Base-by-base conservation (phyloP, 2,888 invertebrate genomes). In the Stenolophus ochropezus region DNA sequence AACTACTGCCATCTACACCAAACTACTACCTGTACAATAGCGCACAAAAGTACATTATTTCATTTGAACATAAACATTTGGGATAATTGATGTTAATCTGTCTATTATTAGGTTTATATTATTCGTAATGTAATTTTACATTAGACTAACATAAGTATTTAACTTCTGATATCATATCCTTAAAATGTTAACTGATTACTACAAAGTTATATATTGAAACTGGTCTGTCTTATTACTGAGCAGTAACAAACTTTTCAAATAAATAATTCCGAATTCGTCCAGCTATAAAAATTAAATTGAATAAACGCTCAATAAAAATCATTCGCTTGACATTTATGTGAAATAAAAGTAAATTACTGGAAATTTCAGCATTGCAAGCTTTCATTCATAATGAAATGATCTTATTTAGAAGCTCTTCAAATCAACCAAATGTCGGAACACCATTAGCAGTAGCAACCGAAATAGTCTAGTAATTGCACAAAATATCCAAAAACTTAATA, bases 401-500 rank as follows among this genome's bases (percentile, higher is more conserved):
- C 21, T 20, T 56, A 23, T 20, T 20, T 6, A 56, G 23, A 8
- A 11, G 56, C 4, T 27, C 14, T 25, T 25, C 8, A 61, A 61
- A 61, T 21, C n/a, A 61, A 14, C 25, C 61, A 25, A n/a, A 23
- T 25, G 61, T 23, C 61, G 42, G 69, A 69, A 42, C 69, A 11
- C 33, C 42, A 69, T 69, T 69, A 69, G 69, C n/a, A 18, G 6
- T 8, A 42, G 69, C 8, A 33, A 8, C 69, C 69, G 33, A 69
- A 69, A 69, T 69, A 69, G 33, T 47, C 5, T 1, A 16, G 14
- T 69, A 69, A 69, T 69, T 69, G 69, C 20, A 42, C 18, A 69
- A 69, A 69, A 69, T 18, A 16, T 14, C 21, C 33, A 16, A 69
- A 42, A 69, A 69, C 21, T 27, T 42, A 69, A 74, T 56, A 20